Conservation (phyloP, 2,113 vertebrate genomes). For the Phainopepla nitens region DNA sequence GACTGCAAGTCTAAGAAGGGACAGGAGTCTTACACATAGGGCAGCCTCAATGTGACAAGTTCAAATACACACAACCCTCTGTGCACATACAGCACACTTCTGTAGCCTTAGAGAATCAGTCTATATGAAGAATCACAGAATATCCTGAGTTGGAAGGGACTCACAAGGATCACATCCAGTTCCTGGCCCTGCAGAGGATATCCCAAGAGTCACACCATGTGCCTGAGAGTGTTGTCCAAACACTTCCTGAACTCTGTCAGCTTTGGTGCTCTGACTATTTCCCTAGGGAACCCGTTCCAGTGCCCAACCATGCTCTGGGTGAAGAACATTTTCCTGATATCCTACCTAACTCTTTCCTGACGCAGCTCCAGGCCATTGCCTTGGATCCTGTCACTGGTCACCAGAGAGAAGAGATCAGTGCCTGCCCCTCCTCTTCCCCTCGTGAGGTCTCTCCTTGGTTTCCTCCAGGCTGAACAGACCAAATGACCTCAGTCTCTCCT, state of each 20-base stretch:
- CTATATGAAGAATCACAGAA: not conserved
- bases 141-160: not conserved
- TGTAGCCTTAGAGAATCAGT: not conserved
- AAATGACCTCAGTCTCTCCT: not conserved
- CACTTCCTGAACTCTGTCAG: not conserved
- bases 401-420: not conserved
- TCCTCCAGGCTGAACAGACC: not conserved
- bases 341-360: not conserved
- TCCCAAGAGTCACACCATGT: not conserved
- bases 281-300: not conserved
- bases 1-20: not conserved
- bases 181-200: not conserved
- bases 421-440: not conserved
- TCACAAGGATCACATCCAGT: not conserved
- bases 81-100: not conserved
- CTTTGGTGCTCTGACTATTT: not conserved
- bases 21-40: not conserved
- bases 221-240: not conserved
- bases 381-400: not conserved
- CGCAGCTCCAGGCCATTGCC: not conserved
- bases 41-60: not conserved
- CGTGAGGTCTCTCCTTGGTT: rapidly evolving
- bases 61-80: not conserved
- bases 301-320: too few species aligned
- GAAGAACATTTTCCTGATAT: not conserved